Conservation (phyloP, 2,113 vertebrate genomes). For the Forbesichthys agassizii region DNA sequence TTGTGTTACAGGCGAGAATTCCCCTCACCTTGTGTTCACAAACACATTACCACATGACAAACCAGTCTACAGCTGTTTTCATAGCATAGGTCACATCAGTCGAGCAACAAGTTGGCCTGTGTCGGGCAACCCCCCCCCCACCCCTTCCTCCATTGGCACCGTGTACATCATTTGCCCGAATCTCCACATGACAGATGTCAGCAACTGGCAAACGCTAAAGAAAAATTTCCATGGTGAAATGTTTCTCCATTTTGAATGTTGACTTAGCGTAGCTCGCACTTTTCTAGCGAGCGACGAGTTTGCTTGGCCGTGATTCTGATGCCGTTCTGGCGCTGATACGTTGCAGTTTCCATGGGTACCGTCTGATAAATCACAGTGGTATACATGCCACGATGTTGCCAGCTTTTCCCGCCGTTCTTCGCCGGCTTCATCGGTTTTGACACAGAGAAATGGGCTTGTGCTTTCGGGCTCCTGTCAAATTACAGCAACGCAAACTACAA, state of each 20-base stretch:
- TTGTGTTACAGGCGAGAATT: slow-evolving; percentile 1
- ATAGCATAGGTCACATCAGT: slow-evolving; percentile 46
- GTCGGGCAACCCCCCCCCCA: slow-evolving; percentile 11
- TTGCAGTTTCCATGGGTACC: slow-evolving; percentile 48
- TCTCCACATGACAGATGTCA: slow-evolving; percentile 35
- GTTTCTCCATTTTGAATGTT: slow-evolving; percentile 59
- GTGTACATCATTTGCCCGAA: slow-evolving; percentile 26
- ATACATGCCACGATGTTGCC: slow-evolving; percentile 43
- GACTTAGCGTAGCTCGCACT: slow-evolving; percentile 50
- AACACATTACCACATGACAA: slow-evolving; percentile 31
- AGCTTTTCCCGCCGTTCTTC: slow-evolving; percentile 49
- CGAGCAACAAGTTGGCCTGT: slow-evolving; percentile 32
- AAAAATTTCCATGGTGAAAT: slow-evolving; percentile 48
- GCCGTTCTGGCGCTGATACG: slow-evolving; percentile 52
- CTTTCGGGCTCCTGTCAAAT: slow-evolving; percentile 72
- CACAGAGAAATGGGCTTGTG: slow-evolving; percentile 66
- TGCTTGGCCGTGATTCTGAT: slow-evolving; percentile 33
- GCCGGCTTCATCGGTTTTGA: slow-evolving; percentile 69
- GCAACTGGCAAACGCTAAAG: slow-evolving; percentile 30
- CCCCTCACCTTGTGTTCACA: background rate
- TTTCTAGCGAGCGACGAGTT: slow-evolving; percentile 45
- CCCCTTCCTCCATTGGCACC: background rate
- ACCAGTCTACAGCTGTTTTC: slow-evolving; percentile 32
- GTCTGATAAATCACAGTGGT: slow-evolving; percentile 63
- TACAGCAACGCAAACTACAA: slow-evolving; percentile 54